A percentile compares a stretch with the other conserved stretches of the same genome.
Evolutionary conservation across 2,888 invertebrate genomes (phyloP).

Genomic region (Oscheius sp.): DNA sequence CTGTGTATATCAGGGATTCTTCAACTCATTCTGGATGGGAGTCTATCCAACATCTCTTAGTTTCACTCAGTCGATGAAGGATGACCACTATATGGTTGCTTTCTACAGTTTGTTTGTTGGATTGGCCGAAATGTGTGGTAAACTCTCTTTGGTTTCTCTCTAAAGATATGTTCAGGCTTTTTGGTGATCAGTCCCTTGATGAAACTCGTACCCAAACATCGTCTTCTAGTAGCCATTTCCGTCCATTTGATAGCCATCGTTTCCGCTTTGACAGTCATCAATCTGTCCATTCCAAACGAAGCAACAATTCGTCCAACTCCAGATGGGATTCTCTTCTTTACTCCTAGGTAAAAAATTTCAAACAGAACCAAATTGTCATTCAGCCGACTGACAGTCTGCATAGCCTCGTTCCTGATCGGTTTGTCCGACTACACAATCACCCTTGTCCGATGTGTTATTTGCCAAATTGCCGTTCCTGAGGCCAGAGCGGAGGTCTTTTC

Average conservation of each 20-base stretch:
- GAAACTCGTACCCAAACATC: constrained; percentile 46
- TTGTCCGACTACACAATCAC: constrained; percentile 50
- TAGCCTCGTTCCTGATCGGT: constrained; percentile 47
- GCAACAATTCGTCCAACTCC: constrained; percentile 42
- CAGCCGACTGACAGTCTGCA: constrained; percentile 42
- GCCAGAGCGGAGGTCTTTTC: constrained; percentile 49
- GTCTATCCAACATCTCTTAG: constrained; percentile 47
- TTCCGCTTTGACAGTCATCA: constrained; percentile 36
- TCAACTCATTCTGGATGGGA: constrained; percentile 49
- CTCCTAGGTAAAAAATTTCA: constrained; percentile 39
- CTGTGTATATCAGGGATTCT: constrained; percentile 48
- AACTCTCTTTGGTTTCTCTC: no score
- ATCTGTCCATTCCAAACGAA: constrained; percentile 46
- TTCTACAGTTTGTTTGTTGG: constrained; percentile 44
- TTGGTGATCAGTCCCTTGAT: constrained; percentile 48
- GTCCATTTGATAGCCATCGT: constrained; percentile 36
- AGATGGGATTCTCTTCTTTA: constrained; percentile 34
- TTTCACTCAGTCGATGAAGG: constrained; percentile 41
- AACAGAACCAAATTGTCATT: constrained; percentile 5
- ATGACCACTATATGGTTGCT: constrained; percentile 46
- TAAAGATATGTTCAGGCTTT: constrained; percentile 37
- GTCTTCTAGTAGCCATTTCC: constrained; percentile 44
- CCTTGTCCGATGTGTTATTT: constrained; percentile 46
- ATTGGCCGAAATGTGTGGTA: constrained; percentile 35
- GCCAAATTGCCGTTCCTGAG: constrained; percentile 50